Evolutionary conservation across 1,140 invertebrate genomes (phyloP).

Genomic region (Palaemon carinicauda): DNA sequence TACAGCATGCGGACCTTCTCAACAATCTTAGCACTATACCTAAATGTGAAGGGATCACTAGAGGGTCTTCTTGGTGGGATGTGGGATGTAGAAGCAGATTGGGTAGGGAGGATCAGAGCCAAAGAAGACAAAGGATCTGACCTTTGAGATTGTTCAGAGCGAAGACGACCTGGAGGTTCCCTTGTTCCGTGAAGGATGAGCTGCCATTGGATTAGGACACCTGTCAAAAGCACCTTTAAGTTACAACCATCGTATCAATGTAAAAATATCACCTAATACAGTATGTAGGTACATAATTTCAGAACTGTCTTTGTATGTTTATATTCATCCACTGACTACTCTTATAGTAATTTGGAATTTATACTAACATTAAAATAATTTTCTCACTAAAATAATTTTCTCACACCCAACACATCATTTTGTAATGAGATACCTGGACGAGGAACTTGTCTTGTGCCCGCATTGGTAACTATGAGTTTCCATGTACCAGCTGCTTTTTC

Average conservation of each 20-base stretch:
- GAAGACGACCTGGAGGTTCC: constrained; percentile 64
- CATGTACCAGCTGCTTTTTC: constrained; percentile 83
- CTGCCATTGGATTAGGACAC: constrained; percentile 89
- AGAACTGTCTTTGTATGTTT: too few relatives aligned
- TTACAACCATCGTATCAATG: neutral
- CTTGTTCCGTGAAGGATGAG: constrained; percentile 91
- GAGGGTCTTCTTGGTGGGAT: constrained; percentile 16
- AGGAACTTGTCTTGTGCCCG: constrained; percentile 82
- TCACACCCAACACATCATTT: constrained; percentile 37
- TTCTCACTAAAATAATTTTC: too few relatives aligned
- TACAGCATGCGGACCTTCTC: neutral
- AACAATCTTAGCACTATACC: neutral
- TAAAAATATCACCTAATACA: too few relatives aligned
- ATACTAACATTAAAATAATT: too few relatives aligned
- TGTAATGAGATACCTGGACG: constrained; percentile 68
- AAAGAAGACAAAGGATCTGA: constrained; percentile 10
- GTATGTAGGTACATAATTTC: neutral
- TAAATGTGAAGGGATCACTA: constrained; percentile 14
- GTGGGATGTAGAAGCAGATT: constrained; percentile 5
- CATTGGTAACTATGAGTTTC: constrained; percentile 91
- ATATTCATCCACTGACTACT: too few relatives aligned
- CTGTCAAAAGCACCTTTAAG: constrained; percentile 62
- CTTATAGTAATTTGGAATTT: too few relatives aligned
- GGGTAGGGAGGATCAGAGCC: constrained; percentile 8
- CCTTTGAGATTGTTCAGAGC: constrained; percentile 12